phyloP scores from a whole-genome alignment of 2,888 invertebrate genomes.

The Rhamnusium bicolor region DNA sequence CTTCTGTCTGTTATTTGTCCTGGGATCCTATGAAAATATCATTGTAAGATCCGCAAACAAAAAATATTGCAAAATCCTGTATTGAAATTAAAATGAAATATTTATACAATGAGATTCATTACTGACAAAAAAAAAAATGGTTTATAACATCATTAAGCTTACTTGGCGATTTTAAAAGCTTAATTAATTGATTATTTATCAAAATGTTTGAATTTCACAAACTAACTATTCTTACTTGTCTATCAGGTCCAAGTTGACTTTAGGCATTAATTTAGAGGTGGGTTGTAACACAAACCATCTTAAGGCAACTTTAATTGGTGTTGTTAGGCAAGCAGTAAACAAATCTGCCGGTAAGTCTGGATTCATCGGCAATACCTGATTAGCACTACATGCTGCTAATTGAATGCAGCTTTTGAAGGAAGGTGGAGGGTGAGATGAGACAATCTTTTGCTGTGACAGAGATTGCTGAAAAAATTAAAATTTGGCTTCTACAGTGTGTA shows the following conservation, averaged over 20 bases:
- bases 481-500: too few species aligned
- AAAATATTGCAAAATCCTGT: too few species aligned
- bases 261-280: slow-evolving; percentile 86
- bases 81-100: too few species aligned
- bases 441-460: slow-evolving; percentile 37
- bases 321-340: slow-evolving; percentile 98
- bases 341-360: slow-evolving; percentile 97
- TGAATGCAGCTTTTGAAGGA: slow-evolving; percentile 95
- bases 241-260: slow-evolving; percentile 87
- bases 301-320: slow-evolving; percentile 96
- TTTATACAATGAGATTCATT: too few species aligned
- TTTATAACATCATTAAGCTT: too few species aligned
- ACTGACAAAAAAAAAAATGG: too few species aligned
- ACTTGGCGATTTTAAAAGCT: too few species aligned
- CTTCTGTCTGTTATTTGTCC: slow-evolving; percentile 94
- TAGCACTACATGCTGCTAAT: slow-evolving; percentile 94
- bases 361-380: slow-evolving; percentile 96
- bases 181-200: too few species aligned
- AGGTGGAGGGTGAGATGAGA: slow-evolving; percentile 65
- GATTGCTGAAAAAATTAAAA: slow-evolving; percentile 44
- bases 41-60: too few species aligned
- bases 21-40: slow-evolving; percentile 84
- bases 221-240: slow-evolving; percentile 82
- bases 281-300: slow-evolving; percentile 95
- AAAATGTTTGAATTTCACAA: neutral